Conservation (phyloP, 1,140 invertebrate genomes). For the Drosophila leontia region DNA sequence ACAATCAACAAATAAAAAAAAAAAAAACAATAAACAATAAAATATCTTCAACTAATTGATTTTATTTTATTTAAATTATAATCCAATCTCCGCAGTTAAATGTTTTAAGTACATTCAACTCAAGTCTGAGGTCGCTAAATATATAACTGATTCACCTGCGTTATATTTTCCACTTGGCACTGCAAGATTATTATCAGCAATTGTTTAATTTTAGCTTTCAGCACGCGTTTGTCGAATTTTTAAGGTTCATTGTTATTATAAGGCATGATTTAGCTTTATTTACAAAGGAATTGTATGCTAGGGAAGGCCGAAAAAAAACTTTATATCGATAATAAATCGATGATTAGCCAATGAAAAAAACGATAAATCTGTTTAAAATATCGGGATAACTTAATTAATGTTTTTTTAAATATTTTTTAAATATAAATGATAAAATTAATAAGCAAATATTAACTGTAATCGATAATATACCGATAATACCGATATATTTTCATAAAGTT, state of each 20-base stretch:
- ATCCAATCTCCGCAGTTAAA: not conserved
- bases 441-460: too few species aligned
- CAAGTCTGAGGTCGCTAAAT: not conserved
- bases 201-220: slow-evolving; percentile 14
- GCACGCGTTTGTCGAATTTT: slow-evolving; percentile 15
- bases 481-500: too few species aligned
- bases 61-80: not conserved
- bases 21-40: too few species aligned
- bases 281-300: not conserved
- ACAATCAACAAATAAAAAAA: not conserved
- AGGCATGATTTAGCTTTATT: not conserved
- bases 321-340: not conserved
- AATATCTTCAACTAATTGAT: not conserved
- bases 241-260: slow-evolving; percentile 12
- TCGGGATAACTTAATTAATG: not conserved
- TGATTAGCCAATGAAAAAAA: not conserved
- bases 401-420: not conserved
- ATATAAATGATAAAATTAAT: too few species aligned
- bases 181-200: slow-evolving; percentile 14
- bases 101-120: slow-evolving; percentile 1
- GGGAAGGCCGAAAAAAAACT: not conserved
- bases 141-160: slow-evolving; percentile 10
- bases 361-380: not conserved
- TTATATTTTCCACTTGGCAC: not conserved
- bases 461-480: too few species aligned